A percentile compares a stretch with the other conserved stretches of the same genome.
Conservation (phyloP, 2,113 vertebrate genomes). For the Festucalex cinctus region DNA sequence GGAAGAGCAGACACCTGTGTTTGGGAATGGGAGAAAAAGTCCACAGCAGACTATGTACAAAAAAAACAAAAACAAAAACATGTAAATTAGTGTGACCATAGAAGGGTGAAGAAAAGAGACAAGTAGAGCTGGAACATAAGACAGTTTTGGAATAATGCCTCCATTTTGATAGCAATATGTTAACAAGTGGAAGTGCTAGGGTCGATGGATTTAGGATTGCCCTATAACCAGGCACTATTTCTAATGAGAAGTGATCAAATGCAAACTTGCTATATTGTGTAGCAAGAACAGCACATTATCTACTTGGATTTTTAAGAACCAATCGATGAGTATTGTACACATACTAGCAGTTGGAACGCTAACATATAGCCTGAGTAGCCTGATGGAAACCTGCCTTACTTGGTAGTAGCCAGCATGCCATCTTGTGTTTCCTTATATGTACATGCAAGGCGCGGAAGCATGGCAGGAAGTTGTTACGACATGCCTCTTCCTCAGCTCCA, state of each 20-base stretch:
- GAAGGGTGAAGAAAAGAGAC: neutral
- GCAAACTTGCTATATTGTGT: neutral
- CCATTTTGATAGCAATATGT: too few species aligned
- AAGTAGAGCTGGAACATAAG: neutral
- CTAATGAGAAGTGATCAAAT: neutral
- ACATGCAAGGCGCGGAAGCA: constrained; percentile 47
- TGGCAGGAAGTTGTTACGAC: constrained; percentile 68
- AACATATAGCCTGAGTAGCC: neutral
- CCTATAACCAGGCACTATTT: too few species aligned
- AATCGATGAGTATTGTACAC: too few species aligned
- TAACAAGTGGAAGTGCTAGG: too few species aligned
- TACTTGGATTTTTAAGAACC: too few species aligned
- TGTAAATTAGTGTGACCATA: constrained; percentile 48
- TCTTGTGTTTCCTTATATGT: constrained; percentile 74
- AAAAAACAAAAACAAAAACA: constrained; percentile 54
- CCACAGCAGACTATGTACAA: constrained; percentile 40
- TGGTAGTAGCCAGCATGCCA: neutral
- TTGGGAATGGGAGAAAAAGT: constrained; percentile 30
- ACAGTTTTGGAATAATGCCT: neutral
- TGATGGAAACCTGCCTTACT: neutral
- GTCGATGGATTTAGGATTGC: too few species aligned
- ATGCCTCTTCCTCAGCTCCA: constrained; percentile 58
- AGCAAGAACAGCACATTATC: too few species aligned
- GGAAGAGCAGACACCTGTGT: constrained; percentile 39
- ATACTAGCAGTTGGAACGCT: neutral